Percentiles rank a stretch among this genome's conserved stretches.
Evolutionary conservation across 2,113 vertebrate genomes (phyloP).

Genomic region (Eudyptes chrysolophus): DNA sequence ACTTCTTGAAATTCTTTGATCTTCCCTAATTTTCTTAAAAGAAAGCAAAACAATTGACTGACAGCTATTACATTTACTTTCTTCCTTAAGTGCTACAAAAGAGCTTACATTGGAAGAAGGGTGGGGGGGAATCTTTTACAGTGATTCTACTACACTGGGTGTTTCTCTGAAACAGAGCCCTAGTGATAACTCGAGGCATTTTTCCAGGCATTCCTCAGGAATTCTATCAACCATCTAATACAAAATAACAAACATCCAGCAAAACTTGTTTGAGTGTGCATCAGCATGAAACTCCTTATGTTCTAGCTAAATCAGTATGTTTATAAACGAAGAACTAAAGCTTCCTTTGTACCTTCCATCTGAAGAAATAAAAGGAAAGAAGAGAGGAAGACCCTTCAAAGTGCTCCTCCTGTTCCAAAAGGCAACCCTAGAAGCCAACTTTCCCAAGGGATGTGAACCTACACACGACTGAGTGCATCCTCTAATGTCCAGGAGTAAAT

Average conservation of each 20-base stretch:
- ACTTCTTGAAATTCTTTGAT: background rate
- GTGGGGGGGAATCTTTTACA: background rate
- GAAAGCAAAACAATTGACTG: background rate
- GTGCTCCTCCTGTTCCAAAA: background rate
- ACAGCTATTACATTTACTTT: background rate
- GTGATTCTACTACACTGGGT: background rate
- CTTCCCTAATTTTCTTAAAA: background rate
- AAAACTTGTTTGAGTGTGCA: background rate
- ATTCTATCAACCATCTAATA: background rate
- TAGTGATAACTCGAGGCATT: background rate
- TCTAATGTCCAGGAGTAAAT: background rate
- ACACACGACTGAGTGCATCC: accelerated
- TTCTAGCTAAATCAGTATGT: background rate
- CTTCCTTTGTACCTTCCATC: background rate
- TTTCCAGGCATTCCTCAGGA: slow-evolving; percentile 9
- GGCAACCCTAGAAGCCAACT: background rate
- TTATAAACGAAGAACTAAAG: background rate
- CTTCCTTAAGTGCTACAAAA: slow-evolving; percentile 7
- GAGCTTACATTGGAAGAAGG: background rate
- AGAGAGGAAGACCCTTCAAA: background rate
- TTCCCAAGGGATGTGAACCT: background rate
- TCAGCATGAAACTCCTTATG: background rate
- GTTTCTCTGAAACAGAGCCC: background rate
- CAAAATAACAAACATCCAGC: background rate
- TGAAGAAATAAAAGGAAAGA: background rate